Percentiles rank a stretch among this genome's conserved stretches.
phyloP scores from a whole-genome alignment of 2,888 invertebrate species.

The Hyppa rectilinea region DNA sequence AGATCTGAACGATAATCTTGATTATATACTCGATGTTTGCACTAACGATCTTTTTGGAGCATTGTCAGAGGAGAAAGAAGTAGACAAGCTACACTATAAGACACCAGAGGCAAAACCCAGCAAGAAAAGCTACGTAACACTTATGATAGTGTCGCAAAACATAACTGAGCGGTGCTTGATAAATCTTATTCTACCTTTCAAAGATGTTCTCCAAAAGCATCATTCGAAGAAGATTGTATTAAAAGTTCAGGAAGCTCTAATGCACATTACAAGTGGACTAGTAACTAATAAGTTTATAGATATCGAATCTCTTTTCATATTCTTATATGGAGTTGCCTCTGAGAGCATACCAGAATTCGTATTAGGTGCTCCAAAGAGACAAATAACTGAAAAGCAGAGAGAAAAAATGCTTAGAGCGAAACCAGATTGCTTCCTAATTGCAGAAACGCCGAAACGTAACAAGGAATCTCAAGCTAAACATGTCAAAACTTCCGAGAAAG shows the following conservation, averaged over 20 bases:
- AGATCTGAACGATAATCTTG: conserved; percentile 95
- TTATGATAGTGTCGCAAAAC: conserved; percentile 95
- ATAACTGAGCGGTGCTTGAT: conserved; percentile 94
- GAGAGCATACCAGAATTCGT: conserved; percentile 94
- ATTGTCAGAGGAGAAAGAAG: conserved; percentile 97
- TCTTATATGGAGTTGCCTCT: conserved; percentile 95
- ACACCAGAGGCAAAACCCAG: conserved; percentile 95
- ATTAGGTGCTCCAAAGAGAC: conserved; percentile 87
- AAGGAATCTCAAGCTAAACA: conserved; percentile 92
- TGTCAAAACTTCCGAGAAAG: conserved; percentile 92
- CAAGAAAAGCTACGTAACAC: conserved; percentile 96
- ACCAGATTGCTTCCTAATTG: conserved; percentile 95
- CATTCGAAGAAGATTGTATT: conserved; percentile 95
- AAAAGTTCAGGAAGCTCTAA: conserved; percentile 95
- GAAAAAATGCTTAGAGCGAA: conserved; percentile 89
- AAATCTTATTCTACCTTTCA: conserved; percentile 95
- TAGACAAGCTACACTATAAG: conserved; percentile 95
- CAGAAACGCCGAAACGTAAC: conserved; percentile 93
- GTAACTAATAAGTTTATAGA: conserved; percentile 95
- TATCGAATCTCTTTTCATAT: conserved; percentile 93
- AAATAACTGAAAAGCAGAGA: conserved; percentile 89
- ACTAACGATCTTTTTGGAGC: conserved; percentile 97
- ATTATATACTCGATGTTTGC: conserved; percentile 95
- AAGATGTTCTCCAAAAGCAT: conserved; percentile 94
- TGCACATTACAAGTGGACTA: conserved; percentile 95